Evolutionary conservation across 2,113 vertebrate species (phyloP), one percentile per base, ranked within the genome.

Genomic region (Lagopus muta): DNA sequence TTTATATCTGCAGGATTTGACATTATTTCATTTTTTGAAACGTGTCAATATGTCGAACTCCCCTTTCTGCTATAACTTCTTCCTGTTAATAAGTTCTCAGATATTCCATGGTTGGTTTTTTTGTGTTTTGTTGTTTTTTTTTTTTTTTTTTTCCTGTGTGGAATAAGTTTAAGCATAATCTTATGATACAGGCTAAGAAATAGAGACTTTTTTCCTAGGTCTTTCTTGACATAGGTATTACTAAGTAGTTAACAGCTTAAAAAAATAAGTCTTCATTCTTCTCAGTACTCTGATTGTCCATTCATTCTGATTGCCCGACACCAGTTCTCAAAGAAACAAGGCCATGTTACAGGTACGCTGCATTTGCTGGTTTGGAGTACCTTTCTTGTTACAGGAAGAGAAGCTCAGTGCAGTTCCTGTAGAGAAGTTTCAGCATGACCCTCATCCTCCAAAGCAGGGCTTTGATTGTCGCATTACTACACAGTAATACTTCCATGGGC

Each of bases 301-400:
- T 36, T 42, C n/a, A 6, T 43, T 32, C 38, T 45, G 27, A 18
- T 77, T 77, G 48, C 65, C 25, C 0, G 4, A 2, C 27, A 10
- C 9, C 28, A 4, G n/a, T 27, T 62, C 48, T 42, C 45, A n/a
- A 16, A 48, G 61, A 27, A 3, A 1, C 1, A 6, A 71, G 75
- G 5, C 34, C 2, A 0, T 43, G 40, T 13, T 55, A 34, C 42
- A 60, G 32, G 36, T 11, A 8, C 0, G 0, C 58, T 80, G 45
- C 3, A 0, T 42, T 42, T 72, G 18, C 62, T 88, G 48, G 30
- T n/a, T 69, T 40, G 54, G 25, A 85, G 28, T 32, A 43, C 34
- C 20, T 13, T 8, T 17, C 24, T 47, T 75, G 43, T 73, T 42
- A 4, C 12, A 80, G 38, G 52, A 55, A 74, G 38, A 80, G 38